These are phyloP conservation scores for Dryoscopus gambensis DNA, from an alignment of 2,113 vertebrate genomes.

Conservation along the genomic window DNA sequence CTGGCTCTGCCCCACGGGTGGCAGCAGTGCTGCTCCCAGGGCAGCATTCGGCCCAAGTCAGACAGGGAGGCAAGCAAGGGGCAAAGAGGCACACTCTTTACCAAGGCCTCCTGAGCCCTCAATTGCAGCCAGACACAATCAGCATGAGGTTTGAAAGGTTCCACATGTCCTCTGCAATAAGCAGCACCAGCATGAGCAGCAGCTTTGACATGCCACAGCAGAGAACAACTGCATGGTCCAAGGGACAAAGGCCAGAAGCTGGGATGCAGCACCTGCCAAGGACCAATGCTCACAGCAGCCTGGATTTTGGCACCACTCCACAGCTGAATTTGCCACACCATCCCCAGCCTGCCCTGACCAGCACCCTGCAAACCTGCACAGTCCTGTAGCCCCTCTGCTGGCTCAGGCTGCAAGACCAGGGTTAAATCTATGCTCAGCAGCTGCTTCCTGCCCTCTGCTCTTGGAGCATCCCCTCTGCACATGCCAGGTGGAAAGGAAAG, in stretches of 20 bases:
- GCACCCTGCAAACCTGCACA: not conserved
- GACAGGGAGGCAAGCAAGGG: not conserved
- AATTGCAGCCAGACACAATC: not conserved
- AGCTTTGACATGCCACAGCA: not conserved
- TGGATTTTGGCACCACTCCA: not conserved
- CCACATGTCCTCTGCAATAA: not conserved
- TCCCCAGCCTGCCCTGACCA: not conserved
- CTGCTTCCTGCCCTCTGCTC: not conserved
- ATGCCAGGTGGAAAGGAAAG: not conserved
- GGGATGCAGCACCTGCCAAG: not conserved
- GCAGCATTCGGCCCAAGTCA: not conserved
- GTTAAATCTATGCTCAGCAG: not conserved
- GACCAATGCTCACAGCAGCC: not conserved
- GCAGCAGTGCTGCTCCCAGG: not conserved
- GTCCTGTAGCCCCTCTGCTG: not conserved
- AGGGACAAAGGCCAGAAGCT: not conserved
- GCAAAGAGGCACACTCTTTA: fast-evolving
- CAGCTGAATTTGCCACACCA: not conserved
- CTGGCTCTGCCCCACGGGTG: not conserved
- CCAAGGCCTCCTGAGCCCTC: not conserved
- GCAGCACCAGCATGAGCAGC: not conserved
- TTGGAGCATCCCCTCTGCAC: not conserved
- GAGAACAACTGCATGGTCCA: not conserved
- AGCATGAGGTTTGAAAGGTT: not conserved
- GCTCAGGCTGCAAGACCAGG: not conserved